phyloP scores from a whole-genome alignment of 2,113 vertebrate species.

The Hippopotamus amphibius region DNA sequence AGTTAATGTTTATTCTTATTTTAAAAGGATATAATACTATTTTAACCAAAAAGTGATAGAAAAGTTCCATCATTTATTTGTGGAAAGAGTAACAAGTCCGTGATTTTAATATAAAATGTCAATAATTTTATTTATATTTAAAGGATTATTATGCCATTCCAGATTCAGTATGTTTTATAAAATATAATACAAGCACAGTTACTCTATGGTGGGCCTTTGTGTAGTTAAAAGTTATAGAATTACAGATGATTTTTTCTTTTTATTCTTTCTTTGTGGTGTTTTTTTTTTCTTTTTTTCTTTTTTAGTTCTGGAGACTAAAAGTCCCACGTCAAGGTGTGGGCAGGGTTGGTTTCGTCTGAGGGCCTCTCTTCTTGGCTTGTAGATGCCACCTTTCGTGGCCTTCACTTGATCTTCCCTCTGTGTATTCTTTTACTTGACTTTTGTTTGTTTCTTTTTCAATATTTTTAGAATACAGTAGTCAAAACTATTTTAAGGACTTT shows the following conservation, averaged over 20 bases:
- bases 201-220: not conserved
- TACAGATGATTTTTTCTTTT: not conserved
- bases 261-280: not conserved
- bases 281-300: not conserved
- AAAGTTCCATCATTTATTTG: not conserved
- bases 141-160: not conserved
- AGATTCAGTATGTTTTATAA: not conserved
- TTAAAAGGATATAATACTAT: not conserved
- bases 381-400: not conserved
- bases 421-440: not conserved
- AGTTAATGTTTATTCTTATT: not conserved
- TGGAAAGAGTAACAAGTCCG: not conserved
- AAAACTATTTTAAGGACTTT: conserved; percentile 27
- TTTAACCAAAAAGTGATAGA: not conserved
- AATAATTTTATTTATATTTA: not conserved
- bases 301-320: not conserved
- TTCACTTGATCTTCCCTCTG: not conserved
- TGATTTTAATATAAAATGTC: not conserved
- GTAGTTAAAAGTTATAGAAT: not conserved
- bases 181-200: not conserved
- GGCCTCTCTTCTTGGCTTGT: not conserved
- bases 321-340: not conserved
- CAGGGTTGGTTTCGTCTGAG: not conserved
- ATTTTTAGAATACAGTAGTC: conserved; percentile 23
- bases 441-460: not conserved